Evolutionary conservation across 2,888 invertebrate genomes (phyloP).

Genomic region (Creontiades dilutus): DNA sequence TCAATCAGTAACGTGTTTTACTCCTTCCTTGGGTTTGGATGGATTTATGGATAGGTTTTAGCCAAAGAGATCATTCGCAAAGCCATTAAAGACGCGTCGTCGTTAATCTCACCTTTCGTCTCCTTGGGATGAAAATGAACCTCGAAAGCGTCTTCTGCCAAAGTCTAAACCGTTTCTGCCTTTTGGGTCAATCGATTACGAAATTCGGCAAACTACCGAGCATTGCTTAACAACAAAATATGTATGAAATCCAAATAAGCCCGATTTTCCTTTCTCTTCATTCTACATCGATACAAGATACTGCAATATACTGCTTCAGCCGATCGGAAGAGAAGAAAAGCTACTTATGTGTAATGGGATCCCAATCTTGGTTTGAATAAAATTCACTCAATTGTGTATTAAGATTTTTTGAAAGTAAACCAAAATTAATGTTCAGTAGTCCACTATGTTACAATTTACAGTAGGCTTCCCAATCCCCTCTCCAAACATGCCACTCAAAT

Average conservation of each 20-base stretch:
- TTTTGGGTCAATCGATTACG: background rate
- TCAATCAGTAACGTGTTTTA: conserved; percentile 6
- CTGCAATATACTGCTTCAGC: too few species aligned
- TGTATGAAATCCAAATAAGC: too few species aligned
- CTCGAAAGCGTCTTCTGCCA: background rate
- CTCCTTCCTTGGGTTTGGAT: conserved; percentile 65
- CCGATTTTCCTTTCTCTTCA: too few species aligned
- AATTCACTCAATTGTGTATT: background rate
- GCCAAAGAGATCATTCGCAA: background rate
- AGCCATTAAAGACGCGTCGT: background rate
- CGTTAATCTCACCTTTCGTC: background rate
- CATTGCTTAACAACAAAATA: too few species aligned
- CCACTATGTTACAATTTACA: too few species aligned
- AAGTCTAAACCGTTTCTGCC: background rate
- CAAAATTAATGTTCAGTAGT: too few species aligned
- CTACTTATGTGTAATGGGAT: background rate
- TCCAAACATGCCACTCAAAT: too few species aligned
- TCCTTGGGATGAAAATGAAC: background rate
- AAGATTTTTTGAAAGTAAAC: too few species aligned
- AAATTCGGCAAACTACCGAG: background rate
- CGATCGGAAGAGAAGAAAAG: too few species aligned
- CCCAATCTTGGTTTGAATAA: conserved; percentile 27
- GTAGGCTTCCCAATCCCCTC: too few species aligned
- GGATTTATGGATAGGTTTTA: conserved; percentile 35
- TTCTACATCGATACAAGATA: too few species aligned